phyloP scores from a whole-genome alignment of 2,113 vertebrate species.

The Petrocephalus microphthalmus region DNA sequence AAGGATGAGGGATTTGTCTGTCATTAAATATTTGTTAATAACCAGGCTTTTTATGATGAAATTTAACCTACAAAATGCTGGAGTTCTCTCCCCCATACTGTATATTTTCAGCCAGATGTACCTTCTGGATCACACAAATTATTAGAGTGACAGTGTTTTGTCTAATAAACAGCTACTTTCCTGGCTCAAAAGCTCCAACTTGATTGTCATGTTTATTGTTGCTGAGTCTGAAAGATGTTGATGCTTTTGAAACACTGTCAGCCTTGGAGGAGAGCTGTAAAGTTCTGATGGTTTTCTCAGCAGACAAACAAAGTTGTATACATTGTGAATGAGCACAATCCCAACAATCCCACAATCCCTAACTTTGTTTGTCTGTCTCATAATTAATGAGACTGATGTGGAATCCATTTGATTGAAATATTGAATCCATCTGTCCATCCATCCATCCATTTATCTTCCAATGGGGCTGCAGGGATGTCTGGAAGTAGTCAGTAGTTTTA shows the following conservation, averaged over 20 bases:
- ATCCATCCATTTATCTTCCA: neutral
- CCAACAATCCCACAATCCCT: no score
- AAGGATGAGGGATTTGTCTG: neutral
- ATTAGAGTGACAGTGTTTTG: neutral
- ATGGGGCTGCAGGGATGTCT: neutral
- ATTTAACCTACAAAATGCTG: neutral
- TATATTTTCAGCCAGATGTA: neutral
- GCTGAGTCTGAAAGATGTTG: neutral
- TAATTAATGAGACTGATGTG: neutral
- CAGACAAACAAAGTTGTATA: neutral
- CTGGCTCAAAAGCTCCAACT: neutral
- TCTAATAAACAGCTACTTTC: neutral
- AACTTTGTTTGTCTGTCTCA: no score
- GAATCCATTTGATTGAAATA: no score
- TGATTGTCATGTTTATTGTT: neutral
- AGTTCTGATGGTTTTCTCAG: neutral
- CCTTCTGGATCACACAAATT: neutral
- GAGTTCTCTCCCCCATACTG: neutral
- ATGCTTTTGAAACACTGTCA: neutral
- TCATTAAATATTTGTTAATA: neutral
- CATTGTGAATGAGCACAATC: neutral
- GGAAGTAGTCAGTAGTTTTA: neutral
- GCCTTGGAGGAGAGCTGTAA: neutral
- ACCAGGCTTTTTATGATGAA: neutral
- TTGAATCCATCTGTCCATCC: no score